A percentile compares a stretch with the other conserved stretches of the same genome.
These are phyloP conservation scores for Plebejus anna DNA, from an alignment of 2,888 invertebrate genomes.

Conservation along the genomic window DNA sequence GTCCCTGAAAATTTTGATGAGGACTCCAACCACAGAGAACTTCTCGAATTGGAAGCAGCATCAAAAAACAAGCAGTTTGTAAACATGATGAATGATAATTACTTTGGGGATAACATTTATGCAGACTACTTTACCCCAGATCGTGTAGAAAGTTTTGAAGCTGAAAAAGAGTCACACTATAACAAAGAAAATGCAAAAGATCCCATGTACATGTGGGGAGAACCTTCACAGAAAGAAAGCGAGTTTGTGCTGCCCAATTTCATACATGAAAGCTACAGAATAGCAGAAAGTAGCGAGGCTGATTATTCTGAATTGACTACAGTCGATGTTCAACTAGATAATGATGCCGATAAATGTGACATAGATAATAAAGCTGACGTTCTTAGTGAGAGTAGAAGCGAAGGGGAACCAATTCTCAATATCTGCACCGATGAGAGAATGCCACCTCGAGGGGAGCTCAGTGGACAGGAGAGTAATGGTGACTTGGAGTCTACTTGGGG, in stretches of 20 bases:
- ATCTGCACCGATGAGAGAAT: constrained; percentile 92
- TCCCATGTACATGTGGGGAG: constrained; percentile 64
- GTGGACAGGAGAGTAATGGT: constrained; percentile 92
- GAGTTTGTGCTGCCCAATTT: constrained; percentile 72
- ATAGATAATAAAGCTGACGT: constrained; percentile 64
- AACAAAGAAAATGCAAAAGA: constrained; percentile 56
- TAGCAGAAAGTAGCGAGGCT: constrained; percentile 58
- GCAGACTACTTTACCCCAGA: constrained; percentile 72
- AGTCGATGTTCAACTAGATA: constrained; percentile 43
- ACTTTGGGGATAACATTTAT: constrained; percentile 73
- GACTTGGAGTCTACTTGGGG: constrained; percentile 89
- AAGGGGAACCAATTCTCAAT: constrained; percentile 76
- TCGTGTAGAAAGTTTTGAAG: constrained; percentile 62
- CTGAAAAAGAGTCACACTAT: constrained; percentile 52
- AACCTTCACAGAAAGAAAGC: constrained; percentile 62
- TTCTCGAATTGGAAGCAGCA: constrained; percentile 63
- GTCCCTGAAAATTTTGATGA: constrained; percentile 61
- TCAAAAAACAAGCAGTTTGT: constrained; percentile 72
- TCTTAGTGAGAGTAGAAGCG: constrained; percentile 59
- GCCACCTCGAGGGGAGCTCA: constrained; percentile 92
- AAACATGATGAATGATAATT: constrained; percentile 72
- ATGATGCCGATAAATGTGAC: constrained; percentile 50
- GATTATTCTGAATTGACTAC: constrained; percentile 57
- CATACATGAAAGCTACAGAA: constrained; percentile 71
- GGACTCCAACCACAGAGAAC: constrained; percentile 63